A percentile compares a stretch with the other conserved stretches of the same genome.
Conservation (phyloP, 2,113 vertebrate species). For the Campylomormyrus tamandua region DNA sequence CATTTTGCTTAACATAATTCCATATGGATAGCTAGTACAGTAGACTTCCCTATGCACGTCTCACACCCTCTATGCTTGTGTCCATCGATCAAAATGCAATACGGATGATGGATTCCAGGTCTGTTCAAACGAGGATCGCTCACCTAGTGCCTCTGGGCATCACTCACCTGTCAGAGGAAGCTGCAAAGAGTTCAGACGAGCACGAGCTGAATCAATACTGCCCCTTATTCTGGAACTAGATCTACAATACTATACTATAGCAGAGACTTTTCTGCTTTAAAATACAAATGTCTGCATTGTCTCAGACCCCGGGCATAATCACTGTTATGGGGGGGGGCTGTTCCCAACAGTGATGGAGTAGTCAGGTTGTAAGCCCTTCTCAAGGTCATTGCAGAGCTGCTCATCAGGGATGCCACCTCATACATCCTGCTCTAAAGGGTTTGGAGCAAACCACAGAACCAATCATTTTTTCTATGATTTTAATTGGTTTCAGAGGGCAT, state of each 20-base stretch:
- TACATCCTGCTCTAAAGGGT: background rate
- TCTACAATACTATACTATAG: background rate
- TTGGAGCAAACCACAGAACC: background rate
- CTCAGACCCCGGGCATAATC: background rate
- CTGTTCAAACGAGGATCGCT: background rate
- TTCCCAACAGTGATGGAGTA: background rate
- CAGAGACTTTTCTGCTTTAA: background rate
- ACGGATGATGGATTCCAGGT: background rate
- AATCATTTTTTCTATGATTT: background rate
- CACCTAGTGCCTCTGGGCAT: background rate
- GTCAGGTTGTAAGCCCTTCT: background rate
- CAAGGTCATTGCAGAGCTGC: background rate
- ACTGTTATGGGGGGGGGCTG: background rate
- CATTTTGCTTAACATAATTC: background rate
- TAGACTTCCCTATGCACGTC: background rate
- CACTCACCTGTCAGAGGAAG: constrained; percentile 7
- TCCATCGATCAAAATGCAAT: constrained; percentile 4
- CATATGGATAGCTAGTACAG: background rate
- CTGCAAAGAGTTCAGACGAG: background rate
- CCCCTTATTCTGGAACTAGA: background rate
- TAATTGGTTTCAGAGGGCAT: background rate
- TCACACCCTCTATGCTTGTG: background rate
- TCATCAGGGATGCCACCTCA: background rate
- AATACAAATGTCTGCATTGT: background rate
- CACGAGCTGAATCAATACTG: background rate